Percentiles rank a stretch among this genome's conserved stretches.
phyloP scores from a whole-genome alignment of 1,140 invertebrate species.

The Drosophila lacteicornis region DNA sequence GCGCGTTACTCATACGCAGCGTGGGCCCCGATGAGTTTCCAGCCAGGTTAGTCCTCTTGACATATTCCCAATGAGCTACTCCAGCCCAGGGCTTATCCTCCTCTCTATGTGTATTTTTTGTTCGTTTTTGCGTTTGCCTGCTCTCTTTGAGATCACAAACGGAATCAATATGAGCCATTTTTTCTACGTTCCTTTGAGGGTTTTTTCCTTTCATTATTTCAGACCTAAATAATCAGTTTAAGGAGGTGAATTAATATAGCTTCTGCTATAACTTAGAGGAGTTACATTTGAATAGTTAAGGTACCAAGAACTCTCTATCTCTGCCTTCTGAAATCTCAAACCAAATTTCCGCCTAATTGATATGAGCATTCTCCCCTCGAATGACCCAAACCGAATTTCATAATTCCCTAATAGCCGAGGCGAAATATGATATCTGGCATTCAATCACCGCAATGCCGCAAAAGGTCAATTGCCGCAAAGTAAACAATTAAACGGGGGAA shows the following conservation, averaged over 20 bases:
- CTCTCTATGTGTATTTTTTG: background rate
- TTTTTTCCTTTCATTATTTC: background rate
- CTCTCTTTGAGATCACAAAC: conserved; percentile 7
- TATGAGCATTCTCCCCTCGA: background rate
- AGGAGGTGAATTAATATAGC: too few species aligned
- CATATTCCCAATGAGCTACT: conserved; percentile 57
- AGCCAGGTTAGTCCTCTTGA: conserved; percentile 49
- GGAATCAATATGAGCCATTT: conserved; percentile 6
- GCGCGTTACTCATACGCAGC: conserved; percentile 58
- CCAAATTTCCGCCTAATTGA: background rate
- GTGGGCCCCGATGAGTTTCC: conserved; percentile 49
- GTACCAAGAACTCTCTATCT: too few species aligned
- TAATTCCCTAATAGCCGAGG: conserved; percentile 58
- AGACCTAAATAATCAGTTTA: background rate
- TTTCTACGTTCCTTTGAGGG: background rate
- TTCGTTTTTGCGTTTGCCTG: background rate
- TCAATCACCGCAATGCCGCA: conserved; percentile 59
- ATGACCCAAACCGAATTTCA: conserved; percentile 33
- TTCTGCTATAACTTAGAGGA: too few species aligned
- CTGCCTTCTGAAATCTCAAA: background rate
- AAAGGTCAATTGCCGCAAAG: conserved; percentile 64
- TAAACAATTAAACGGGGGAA: conserved; percentile 71
- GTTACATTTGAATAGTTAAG: too few species aligned
- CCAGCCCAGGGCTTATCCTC: conserved; percentile 3
- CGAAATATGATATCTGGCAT: conserved; percentile 43